These are phyloP conservation scores for Archips xylosteana DNA, from an alignment of 2,888 invertebrate genomes.

Conservation along the genomic window DNA sequence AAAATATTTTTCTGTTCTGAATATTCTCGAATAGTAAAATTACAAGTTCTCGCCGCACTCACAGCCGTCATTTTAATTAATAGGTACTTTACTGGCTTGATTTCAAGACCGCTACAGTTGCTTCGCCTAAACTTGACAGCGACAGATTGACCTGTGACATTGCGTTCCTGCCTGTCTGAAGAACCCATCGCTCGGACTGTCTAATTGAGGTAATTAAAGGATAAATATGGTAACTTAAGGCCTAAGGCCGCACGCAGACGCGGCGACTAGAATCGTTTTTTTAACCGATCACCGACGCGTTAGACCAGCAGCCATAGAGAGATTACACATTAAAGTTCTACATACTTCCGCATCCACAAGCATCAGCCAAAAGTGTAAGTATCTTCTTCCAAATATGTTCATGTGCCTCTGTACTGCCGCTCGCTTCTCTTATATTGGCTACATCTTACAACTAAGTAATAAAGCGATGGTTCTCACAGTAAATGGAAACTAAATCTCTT, in stretches of 20 bases:
- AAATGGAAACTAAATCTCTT: conserved; percentile 23
- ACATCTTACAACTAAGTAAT: conserved; percentile 32
- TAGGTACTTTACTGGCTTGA: background rate
- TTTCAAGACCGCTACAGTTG: background rate
- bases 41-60: background rate
- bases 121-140: conserved; percentile 4
- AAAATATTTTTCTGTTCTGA: background rate
- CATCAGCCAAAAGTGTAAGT: background rate
- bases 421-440: background rate
- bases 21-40: background rate
- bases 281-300: conserved; percentile 34
- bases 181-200: conserved; percentile 44
- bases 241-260: conserved; percentile 50
- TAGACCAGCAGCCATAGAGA: conserved; percentile 29
- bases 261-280: conserved; percentile 41
- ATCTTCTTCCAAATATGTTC: background rate
- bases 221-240: conserved; percentile 74
- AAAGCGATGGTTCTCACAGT: conserved; percentile 18
- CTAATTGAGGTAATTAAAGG: conserved; percentile 64
- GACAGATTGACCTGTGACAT: conserved; percentile 4
- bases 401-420: background rate
- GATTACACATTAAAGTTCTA: conserved; percentile 31
- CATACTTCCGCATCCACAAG: background rate
- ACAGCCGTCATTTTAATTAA: background rate
- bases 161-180: conserved; percentile 6